Base-by-base conservation (phyloP, 2,113 vertebrate species). In the Scomber scombrus region DNA sequence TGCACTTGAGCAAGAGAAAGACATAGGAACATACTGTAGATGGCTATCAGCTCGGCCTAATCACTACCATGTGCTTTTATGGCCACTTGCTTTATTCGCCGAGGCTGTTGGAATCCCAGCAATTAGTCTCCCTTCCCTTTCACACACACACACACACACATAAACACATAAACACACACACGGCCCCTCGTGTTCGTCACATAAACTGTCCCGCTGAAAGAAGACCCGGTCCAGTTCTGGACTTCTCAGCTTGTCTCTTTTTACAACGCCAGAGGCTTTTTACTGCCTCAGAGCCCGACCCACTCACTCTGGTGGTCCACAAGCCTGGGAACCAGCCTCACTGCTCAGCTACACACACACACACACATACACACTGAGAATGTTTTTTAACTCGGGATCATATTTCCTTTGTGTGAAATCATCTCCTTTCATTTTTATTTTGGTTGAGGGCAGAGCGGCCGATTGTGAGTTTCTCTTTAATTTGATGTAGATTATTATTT, bases 51-150 rank as follows among this genome's bases (percentile, higher is more conserved):
- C 16, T 80, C 81, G 81, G 87, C 5, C 89, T 92, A 93, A 95
- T 95, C 93, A 94, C 94, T 95, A 92, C 94, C 96, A 96, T 95
- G 94, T 96, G 94, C 82, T 45, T 89, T 92, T 74, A 93, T 89
- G 86, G 90, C 94, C 94, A 85, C 23, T 78, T n/a, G 76, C n/a
- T 95, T 95, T 90, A 92, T 94, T 80, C 89, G 93, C 90, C 81
- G 93, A 94, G 94, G 94, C 82, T 57, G 93, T 93, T 95, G 93
- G 93, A 95, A 96, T 95, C 94, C 77, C 88, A 93, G 92, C 93
- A 95, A 90, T 95, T 94, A 92, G 90, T 80, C 91, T 89, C 84
- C 91, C 89, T 93, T 88, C 90, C 86, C 75, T 92, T 96, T 95
- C 92, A 94, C 93, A 94, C 79, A 26, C 23, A 26, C 23, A 26